Base-by-base conservation (phyloP, 2,888 invertebrate species). In the Xanthorhoe spadicearia region DNA sequence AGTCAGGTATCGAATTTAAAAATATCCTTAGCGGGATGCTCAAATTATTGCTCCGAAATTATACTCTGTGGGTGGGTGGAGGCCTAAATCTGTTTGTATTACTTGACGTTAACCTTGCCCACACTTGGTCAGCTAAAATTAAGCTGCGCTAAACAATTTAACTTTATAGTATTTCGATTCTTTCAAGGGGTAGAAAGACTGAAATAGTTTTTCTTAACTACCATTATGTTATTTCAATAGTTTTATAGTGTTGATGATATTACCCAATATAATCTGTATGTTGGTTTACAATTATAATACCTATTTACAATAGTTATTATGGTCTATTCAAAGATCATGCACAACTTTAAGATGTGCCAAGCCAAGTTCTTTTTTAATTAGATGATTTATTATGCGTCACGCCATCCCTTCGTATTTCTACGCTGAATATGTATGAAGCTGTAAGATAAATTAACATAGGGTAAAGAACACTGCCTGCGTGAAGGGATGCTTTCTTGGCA, bases 1-100 rank as follows among this genome's bases (percentile, higher is more conserved):
- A 54, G 61, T 28, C 48, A 48, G 19, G 2, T 43, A 13, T 13
- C 38, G 2, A 43, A 48, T 67, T 74, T 79, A 79, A 78, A 83
- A 82, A 82, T 82, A 84, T 76, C 79, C 85, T 81, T 80, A 72
- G 82, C 79, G 81, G 85, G 78, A 32, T 46, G 15, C 19, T 56
- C 13, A 17, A 18, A 28, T 48, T 35, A 38, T 10, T 57, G 23
- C 57, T 53, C 64, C 13, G 50, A 63, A 64, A 66, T 64, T 54
- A 50, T 53, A n/a, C 69, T n/a, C 9, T 6, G 72, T 68, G 74
- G 61, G 72, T 69, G 69, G 62, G 65, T 67, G 58, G 18, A 43
- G 46, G 43, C n/a, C 64, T 66, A 64, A 71, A 70, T 72, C 66
- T 5, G 69, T 69, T 68, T 68, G 63, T 72, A 61, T 62, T 51